Base-by-base conservation (phyloP, 2,797 vertebrate species). In the Sebastes umbrosus region DNA sequence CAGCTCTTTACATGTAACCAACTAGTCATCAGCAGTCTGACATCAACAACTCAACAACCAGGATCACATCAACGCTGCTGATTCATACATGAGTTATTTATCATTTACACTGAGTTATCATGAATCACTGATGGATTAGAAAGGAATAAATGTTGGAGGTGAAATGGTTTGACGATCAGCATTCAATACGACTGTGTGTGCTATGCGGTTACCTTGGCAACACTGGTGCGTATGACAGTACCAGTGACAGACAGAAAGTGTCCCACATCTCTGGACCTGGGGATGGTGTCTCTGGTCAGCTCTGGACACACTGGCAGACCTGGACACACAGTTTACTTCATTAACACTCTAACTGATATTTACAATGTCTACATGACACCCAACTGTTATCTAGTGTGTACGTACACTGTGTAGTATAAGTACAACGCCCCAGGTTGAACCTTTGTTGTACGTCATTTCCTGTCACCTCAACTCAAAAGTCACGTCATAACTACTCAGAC, bases 291-390 rank as follows among this genome's bases (percentile, higher is more conserved):
- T 88, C 98, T 96, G 29, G 97, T 99, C 88, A 99, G 91, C 91
- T 99, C 98, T 52, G 98, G 97, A 89, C 98, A 99, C 76, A 99
- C 93, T 0, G 98, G 98, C 73, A 99, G 94, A 92, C 98, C 98
- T 99, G 80, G 5, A 72, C 27, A 80, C 1, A 80, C 1, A 63
- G 6, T n/a, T 57, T 1, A 16, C n/a, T 22, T 18, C 5, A 27
- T 58, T 2, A 14, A 27, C 27, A 39, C 18, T 36, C 32, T 13
- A n/a, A 63, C 13, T 13, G 10, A 46, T 7, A 46, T 27, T 18
- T 43, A 10, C 14, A 25, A 27, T 22, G 59, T 58, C 25, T 16
- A 29, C 57, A 27, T 58, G 25, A 27, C 3, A 52, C 46, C 46
- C 18, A 52, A 1, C 18, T 18, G 9, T 31, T 11, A 8, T 60